These are phyloP conservation scores for Zaprionus inermis DNA, from an alignment of 1,140 invertebrate species.

Conservation along the genomic window DNA sequence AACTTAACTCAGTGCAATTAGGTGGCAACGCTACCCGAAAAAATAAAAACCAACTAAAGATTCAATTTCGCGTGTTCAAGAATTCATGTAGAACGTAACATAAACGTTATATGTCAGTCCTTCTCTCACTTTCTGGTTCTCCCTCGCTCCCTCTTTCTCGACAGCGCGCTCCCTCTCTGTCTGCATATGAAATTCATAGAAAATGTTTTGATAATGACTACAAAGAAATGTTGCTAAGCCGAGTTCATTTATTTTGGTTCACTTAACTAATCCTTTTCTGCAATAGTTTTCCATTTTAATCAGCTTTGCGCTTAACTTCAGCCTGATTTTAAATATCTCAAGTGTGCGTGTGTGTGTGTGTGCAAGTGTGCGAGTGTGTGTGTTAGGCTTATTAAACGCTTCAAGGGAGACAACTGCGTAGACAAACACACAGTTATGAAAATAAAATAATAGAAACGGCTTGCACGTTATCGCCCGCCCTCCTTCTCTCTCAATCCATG, in stretches of 20 bases:
- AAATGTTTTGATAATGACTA: conserved; percentile 78
- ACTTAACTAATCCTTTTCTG: conserved; percentile 80
- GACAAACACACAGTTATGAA: not conserved
- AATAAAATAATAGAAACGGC: too few relatives aligned
- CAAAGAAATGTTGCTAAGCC: conserved; percentile 79
- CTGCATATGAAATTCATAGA: conserved; percentile 67
- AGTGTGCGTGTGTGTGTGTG: conserved; percentile 3
- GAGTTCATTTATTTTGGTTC: conserved; percentile 82
- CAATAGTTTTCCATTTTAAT: conserved; percentile 81
- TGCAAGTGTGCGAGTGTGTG: conserved; percentile 13
- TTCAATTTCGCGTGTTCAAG: too few relatives aligned
- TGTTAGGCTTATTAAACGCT: conserved; percentile 51
- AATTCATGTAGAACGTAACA: too few relatives aligned
- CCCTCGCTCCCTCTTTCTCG: not conserved
- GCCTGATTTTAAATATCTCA: conserved; percentile 10
- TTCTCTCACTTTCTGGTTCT: not conserved
- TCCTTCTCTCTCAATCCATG: too few relatives aligned
- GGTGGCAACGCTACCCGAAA: too few relatives aligned
- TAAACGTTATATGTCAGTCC: not conserved
- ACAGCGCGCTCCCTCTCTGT: not conserved
- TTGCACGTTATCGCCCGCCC: too few relatives aligned
- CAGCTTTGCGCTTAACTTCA: conserved; percentile 67
- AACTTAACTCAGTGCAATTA: too few relatives aligned
- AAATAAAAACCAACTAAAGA: too few relatives aligned
- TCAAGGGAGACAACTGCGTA: conserved; percentile 11